Conservation (phyloP, 1,140 invertebrate species). For the Trinorchestia longiramus region DNA sequence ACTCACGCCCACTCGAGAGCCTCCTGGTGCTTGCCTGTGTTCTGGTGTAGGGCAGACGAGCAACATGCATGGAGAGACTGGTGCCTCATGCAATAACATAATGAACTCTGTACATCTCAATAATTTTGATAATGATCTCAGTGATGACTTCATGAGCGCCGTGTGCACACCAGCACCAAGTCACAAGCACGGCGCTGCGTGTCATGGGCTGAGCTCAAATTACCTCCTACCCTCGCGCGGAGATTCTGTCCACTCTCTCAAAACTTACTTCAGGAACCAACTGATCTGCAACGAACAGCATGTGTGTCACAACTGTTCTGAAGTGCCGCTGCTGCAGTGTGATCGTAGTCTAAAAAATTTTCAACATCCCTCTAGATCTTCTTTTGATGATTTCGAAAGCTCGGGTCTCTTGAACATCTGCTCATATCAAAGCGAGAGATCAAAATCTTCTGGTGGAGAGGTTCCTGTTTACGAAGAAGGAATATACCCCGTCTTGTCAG, state of each 20-base stretch:
- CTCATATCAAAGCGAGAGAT: not conserved
- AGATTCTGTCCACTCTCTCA: too few relatives aligned
- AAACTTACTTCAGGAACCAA: not conserved
- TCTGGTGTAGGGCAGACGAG: too few relatives aligned
- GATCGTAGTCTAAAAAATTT: too few relatives aligned
- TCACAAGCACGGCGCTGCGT: too few relatives aligned
- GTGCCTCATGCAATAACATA: too few relatives aligned
- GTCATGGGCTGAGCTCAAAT: not conserved
- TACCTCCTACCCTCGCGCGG: not conserved
- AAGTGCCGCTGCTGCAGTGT: not conserved
- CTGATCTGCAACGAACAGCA: not conserved
- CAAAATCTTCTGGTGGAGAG: not conserved
- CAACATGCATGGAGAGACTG: too few relatives aligned
- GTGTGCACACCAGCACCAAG: too few relatives aligned
- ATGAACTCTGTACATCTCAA: too few relatives aligned
- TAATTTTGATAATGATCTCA: too few relatives aligned
- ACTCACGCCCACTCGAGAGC: too few relatives aligned
- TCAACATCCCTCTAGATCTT: not conserved
- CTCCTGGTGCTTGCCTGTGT: too few relatives aligned
- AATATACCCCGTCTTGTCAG: not conserved
- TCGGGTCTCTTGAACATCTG: not conserved
- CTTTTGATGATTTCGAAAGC: not conserved
- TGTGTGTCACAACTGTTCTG: not conserved
- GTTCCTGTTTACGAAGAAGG: constrained; percentile 17
- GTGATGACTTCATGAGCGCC: too few relatives aligned